Evolutionary conservation across 2,797 vertebrate genomes (phyloP).

Genomic region (Sebastes elongatus): DNA sequence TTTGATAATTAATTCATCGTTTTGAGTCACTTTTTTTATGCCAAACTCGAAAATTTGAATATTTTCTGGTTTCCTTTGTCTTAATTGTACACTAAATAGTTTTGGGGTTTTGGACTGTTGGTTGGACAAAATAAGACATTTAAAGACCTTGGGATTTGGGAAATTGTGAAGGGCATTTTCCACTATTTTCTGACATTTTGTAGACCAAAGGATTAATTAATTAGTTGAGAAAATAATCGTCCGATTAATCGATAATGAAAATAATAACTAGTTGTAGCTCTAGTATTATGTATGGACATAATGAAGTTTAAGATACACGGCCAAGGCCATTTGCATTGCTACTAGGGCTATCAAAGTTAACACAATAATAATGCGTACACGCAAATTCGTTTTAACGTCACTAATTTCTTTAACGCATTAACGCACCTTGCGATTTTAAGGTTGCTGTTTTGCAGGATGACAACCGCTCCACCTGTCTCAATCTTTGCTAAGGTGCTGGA

Average conservation of each 20-base stretch:
- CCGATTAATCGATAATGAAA: not conserved
- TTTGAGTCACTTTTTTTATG: not conserved
- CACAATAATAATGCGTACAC: too few species aligned
- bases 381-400: too few species aligned
- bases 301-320: not conserved
- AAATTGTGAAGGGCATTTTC: too few species aligned
- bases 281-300: not conserved
- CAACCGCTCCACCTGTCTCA: too few species aligned
- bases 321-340: not conserved
- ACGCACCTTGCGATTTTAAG: too few species aligned
- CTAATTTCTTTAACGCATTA: too few species aligned
- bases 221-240: not conserved
- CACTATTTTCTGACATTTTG: not conserved
- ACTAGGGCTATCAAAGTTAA: accelerated
- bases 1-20: not conserved
- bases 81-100: not conserved
- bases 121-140: not conserved
- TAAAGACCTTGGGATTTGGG: not conserved
- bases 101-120: not conserved
- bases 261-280: not conserved
- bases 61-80: not conserved
- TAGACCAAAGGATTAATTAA: not conserved
- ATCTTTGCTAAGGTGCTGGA: too few species aligned
- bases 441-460: too few species aligned
- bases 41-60: not conserved